These are phyloP conservation scores for Rhagium mordax DNA, from an alignment of 2,888 invertebrate genomes.

Conservation along the genomic window DNA sequence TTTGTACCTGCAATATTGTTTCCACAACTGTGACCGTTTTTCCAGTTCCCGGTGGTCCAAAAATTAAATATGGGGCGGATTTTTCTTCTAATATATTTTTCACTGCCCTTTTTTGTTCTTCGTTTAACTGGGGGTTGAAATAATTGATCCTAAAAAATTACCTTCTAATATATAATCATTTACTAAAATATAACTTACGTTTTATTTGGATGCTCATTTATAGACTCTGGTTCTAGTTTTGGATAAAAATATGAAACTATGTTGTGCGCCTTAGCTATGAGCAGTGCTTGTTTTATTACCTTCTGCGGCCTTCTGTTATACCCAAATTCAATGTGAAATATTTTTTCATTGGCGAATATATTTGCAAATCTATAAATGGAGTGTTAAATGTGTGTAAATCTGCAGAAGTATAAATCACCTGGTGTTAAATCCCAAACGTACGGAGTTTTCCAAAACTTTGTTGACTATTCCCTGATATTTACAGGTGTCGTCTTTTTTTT, in stretches of 20 bases:
- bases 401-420: constrained; percentile 46
- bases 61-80: constrained; percentile 73
- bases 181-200: constrained; percentile 25
- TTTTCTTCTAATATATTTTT: constrained; percentile 70
- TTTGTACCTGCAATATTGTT: constrained; percentile 76
- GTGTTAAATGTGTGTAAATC: background rate
- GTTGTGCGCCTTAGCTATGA: constrained; percentile 50
- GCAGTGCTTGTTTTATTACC: constrained; percentile 62
- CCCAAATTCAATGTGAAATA: constrained; percentile 60
- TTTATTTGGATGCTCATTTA: background rate
- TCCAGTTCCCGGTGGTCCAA: constrained; percentile 78
- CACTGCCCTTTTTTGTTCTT: constrained; percentile 72
- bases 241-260: constrained; percentile 59
- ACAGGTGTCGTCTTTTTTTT: constrained; percentile 32
- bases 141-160: constrained; percentile 41
- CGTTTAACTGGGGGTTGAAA: constrained; percentile 61
- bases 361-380: constrained; percentile 39
- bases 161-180: background rate
- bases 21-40: constrained; percentile 83
- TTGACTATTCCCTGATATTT: constrained; percentile 62
- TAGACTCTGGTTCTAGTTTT: constrained; percentile 12
- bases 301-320: constrained; percentile 59
- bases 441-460: constrained; percentile 52
- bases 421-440: constrained; percentile 57
- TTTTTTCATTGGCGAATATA: constrained; percentile 37